phyloP scores from a whole-genome alignment of 2,888 invertebrate species.

The Rosalia funebris region DNA sequence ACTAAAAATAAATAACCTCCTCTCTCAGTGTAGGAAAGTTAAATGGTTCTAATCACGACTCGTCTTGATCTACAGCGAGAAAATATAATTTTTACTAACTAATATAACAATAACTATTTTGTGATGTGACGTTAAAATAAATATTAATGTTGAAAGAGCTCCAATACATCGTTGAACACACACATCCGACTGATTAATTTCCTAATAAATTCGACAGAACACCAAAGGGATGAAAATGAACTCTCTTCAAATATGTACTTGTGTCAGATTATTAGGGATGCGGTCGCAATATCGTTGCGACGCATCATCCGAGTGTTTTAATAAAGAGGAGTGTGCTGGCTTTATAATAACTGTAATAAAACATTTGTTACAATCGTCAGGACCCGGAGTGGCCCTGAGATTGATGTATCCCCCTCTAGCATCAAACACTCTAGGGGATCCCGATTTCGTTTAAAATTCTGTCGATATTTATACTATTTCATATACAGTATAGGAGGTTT shows the following conservation, averaged over 20 bases:
- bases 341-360: slow-evolving; percentile 55
- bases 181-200: slow-evolving; percentile 16
- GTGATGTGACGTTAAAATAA: too few species aligned
- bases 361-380: slow-evolving; percentile 52
- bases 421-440: neutral
- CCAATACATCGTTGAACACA: too few species aligned
- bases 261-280: slow-evolving; percentile 41
- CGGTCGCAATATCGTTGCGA: slow-evolving; percentile 41
- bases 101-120: too few species aligned
- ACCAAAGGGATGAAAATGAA: slow-evolving; percentile 32
- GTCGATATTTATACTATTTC: too few species aligned
- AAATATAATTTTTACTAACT: too few species aligned
- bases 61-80: too few species aligned
- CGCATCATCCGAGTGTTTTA: slow-evolving; percentile 49
- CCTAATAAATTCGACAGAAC: slow-evolving; percentile 29
- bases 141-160: too few species aligned
- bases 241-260: slow-evolving; percentile 43
- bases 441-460: neutral
- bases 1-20: too few species aligned
- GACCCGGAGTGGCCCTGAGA: slow-evolving; percentile 12
- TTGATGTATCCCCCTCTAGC: slow-evolving; percentile 39
- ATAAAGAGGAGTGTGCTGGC: slow-evolving; percentile 53
- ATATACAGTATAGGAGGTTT: too few species aligned
- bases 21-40: too few species aligned
- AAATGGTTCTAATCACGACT: too few species aligned